Evolutionary conservation across 2,113 vertebrate species (phyloP), one percentile per base, ranked within the genome.

Genomic region (Bos indicus): DNA sequence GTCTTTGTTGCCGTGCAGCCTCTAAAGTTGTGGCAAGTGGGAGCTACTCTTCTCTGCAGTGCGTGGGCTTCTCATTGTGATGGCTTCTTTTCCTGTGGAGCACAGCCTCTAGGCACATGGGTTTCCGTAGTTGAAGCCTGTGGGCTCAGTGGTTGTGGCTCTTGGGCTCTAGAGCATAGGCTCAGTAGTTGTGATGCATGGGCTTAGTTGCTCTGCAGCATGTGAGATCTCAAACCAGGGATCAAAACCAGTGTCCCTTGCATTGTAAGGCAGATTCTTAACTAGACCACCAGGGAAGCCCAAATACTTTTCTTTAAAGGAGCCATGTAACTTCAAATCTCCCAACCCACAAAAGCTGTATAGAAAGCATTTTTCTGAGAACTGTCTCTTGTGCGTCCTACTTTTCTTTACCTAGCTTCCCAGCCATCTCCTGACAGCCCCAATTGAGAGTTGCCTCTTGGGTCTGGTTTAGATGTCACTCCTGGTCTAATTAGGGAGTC

Each of bases 401-500:
- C 59, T 97, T 97, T 96, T 43, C 78, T 93, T 40, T 54, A 92
- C n/a, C n/a, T 82, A 59, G 52, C 84, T 88, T 94, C 54, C 46
- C 7, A 36, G 93, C 11, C 19, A 59, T 21, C 54, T 88, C 85
- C 56, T 78, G 57, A 21, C 88, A 84, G 67, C 82, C 95, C 97
- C 93, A 64, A 94, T 94, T 93, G 93, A 94, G 59, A 92, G 40
- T 16, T 94, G 51, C 36, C 95, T 91, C 89, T 30, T 77, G 96
- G 95, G 95, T 93, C 83, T 89, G 81, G 26, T 62, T 89, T 43
- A n/a, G 57, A 62, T 71, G 87, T 59, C 59, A 80, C 56, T 97
- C 30, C 60, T 91, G 83, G 88, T 90, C 95, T 98, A 98, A 96
- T 97, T 97, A 96, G 54, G 54, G 86, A 83, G 7, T 74, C 83